Conservation (phyloP, 2,888 invertebrate genomes). For the Alviniconcha strummeri region DNA sequence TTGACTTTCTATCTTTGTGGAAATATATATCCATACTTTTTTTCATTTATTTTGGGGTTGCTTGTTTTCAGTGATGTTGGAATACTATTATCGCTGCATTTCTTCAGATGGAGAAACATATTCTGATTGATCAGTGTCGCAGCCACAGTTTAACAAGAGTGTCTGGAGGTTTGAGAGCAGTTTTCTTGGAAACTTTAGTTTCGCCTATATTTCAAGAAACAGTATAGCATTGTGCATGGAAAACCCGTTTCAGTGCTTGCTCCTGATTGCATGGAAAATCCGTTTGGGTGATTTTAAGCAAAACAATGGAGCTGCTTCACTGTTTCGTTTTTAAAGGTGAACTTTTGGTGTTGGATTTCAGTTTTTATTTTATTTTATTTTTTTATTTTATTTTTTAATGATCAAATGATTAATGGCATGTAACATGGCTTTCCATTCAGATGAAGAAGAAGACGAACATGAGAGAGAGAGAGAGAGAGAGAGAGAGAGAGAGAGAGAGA, state of each 20-base stretch:
- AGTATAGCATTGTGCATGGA: background rate
- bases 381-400: background rate
- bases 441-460: background rate
- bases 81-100: too few relatives aligned
- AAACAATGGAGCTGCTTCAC: too few relatives aligned
- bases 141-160: too few relatives aligned
- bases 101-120: too few relatives aligned
- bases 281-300: background rate
- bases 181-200: constrained; percentile 28
- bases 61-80: too few relatives aligned
- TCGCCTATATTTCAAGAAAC: constrained; percentile 22
- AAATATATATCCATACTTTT: too few relatives aligned
- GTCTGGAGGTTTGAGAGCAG: background rate
- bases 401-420: background rate
- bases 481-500: too few relatives aligned
- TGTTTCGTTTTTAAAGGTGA: background rate
- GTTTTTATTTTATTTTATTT: background rate
- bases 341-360: background rate
- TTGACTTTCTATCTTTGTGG: background rate
- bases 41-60: too few relatives aligned
- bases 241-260: background rate
- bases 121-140: too few relatives aligned
- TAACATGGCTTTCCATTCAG: background rate
- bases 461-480: too few relatives aligned
- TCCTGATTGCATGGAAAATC: background rate